Evolutionary conservation across 2,888 invertebrate species (phyloP), one percentile per base, ranked within the genome.

Genomic region (Torymus tubicola): DNA sequence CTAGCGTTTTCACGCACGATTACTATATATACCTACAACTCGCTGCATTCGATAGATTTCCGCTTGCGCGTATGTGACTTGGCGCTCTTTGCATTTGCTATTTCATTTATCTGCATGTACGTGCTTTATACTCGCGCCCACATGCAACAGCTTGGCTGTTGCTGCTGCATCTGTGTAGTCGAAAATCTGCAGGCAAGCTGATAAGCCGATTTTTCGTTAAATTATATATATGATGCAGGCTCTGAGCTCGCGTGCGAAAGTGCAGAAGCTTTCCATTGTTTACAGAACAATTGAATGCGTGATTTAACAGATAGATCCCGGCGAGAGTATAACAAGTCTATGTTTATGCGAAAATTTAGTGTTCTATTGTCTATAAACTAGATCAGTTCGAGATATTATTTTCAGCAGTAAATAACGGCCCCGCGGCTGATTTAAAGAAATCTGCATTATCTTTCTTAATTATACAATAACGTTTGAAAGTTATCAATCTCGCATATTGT

Each of bases 341-440:
- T 57, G 55, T 57, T 69, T 57, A 42, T 31, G 69, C 24, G 57
- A 31, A 69, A 31, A 69, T 69, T 71, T 61, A 61, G 52, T 52
- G 52, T 50, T 60, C 71, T 18, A 61, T 71, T 71, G 71, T 71
- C 18, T 71, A 52, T 71, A n/a, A 71, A 71, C 50, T 71, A 61
- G 71, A 71, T 61, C 71, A 31, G 16, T 12, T 31, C 52, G 64
- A 42, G 42, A 42, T 42, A 42, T 42, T 42, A 42, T 42, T 42
- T 42, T 42, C 42, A 42, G 42, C 42, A 42, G 8, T 8, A 42
- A 42, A 42, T 42, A 42, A 42, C 42, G 10, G 8, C 8, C 42
- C 42, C 42, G 42, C 42, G 42, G 42, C 42, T 42, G 42, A 42
- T 42, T 42, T 42, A 5, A 42, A 42, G 42, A 11, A 58, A 18